phyloP scores from a whole-genome alignment of 2,888 invertebrate species.

The Polydrusus tereticollis region DNA sequence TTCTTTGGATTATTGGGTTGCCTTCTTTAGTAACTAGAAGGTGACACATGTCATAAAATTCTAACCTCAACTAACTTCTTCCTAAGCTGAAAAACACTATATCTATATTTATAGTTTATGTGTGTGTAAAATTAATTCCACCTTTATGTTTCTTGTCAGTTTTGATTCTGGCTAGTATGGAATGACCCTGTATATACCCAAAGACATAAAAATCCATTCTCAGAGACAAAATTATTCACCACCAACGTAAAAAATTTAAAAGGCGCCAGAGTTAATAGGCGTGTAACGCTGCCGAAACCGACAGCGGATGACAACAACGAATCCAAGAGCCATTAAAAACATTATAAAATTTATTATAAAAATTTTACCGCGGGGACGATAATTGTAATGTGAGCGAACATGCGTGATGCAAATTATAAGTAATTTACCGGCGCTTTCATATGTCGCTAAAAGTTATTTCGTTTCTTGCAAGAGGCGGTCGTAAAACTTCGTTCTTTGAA shows the following conservation, averaged over 20 bases:
- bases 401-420: conserved; percentile 64
- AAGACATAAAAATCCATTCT: conserved; percentile 2
- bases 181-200: background rate
- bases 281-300: conserved; percentile 35
- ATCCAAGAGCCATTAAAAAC: conserved; percentile 34
- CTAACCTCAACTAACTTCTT: too few species aligned
- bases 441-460: conserved; percentile 54
- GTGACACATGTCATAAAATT: too few species aligned
- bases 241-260: conserved; percentile 24
- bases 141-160: too few species aligned
- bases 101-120: too few species aligned
- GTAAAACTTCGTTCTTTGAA: conserved; percentile 45
- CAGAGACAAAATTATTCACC: conserved; percentile 11
- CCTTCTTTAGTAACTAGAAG: too few species aligned
- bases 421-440: conserved; percentile 55
- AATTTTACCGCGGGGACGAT: conserved; percentile 53
- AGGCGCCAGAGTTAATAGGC: conserved; percentile 32
- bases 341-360: conserved; percentile 48
- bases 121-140: too few species aligned
- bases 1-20: too few species aligned
- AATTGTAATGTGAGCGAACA: conserved; percentile 64
- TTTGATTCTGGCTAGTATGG: background rate
- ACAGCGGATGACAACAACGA: conserved; percentile 17
- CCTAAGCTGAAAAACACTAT: too few species aligned
- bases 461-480: conserved; percentile 36